Conservation (phyloP, 2,113 vertebrate species). For the Chaetodon auriga region DNA sequence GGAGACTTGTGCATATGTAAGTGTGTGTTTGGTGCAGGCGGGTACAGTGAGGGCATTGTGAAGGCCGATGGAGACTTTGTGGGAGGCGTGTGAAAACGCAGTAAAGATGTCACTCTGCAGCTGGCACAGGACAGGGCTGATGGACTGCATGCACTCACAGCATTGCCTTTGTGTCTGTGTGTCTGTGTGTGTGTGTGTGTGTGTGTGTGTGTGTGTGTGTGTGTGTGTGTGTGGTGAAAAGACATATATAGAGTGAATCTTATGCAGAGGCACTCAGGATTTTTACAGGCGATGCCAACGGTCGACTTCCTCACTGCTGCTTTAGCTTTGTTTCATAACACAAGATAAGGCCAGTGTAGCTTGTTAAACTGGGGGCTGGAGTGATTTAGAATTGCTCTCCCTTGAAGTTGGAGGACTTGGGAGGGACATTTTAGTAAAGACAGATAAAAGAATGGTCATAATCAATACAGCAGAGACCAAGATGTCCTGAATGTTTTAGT, state of each 20-base stretch:
- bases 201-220: conserved; percentile 53
- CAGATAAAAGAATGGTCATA: not conserved
- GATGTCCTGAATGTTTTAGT: not conserved
- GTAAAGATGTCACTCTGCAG: conserved; percentile 79
- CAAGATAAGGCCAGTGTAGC: conserved; percentile 16
- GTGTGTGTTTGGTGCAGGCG: conserved; percentile 45
- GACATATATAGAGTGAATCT: conserved; percentile 6
- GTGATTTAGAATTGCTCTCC: not conserved
- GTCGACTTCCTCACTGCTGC: conserved; percentile 31
- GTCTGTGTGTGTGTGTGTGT: conserved; percentile 27
- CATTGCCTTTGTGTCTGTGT: conserved; percentile 52
- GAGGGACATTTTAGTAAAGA: not conserved
- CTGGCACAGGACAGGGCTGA: conserved; percentile 69
- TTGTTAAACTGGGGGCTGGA: not conserved
- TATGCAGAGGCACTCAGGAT: conserved; percentile 13
- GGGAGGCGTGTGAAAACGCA: conserved; percentile 78
- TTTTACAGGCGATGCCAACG: conserved; percentile 1
- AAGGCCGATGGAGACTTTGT: conserved; percentile 42
- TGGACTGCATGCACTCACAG: conserved; percentile 68
- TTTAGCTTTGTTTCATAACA: conserved; percentile 36
- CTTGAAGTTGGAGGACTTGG: not conserved
- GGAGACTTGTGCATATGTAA: conserved; percentile 38
- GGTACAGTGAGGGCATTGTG: conserved; percentile 80
- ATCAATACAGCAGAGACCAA: not conserved
- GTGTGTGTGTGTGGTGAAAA: conserved; percentile 10